Evolutionary conservation across 2,797 vertebrate genomes (phyloP).

Genomic region (Melanotaenia nigrans): DNA sequence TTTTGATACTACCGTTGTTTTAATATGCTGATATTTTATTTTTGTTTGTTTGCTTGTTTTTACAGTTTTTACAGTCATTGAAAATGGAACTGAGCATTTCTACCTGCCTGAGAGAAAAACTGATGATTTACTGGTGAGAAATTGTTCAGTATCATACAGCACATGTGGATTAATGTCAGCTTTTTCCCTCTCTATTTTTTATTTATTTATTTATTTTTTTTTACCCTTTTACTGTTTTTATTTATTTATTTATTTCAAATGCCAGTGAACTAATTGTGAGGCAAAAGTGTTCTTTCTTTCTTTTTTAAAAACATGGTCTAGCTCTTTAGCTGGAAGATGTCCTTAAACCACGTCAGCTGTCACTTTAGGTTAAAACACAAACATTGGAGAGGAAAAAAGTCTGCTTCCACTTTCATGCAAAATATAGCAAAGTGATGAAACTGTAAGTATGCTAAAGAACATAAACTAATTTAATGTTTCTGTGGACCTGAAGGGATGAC

Average conservation of each 20-base stretch:
- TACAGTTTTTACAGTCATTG: conserved; percentile 91
- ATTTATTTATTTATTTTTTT: background rate
- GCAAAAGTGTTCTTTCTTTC: too few species aligned
- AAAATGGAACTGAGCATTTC: conserved; percentile 90
- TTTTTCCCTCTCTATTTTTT: background rate
- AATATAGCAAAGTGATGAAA: background rate
- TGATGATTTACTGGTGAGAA: conserved; percentile 80
- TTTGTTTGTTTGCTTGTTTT: conserved; percentile 25
- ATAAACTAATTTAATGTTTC: background rate
- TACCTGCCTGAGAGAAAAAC: conserved; percentile 83
- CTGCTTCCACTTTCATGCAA: background rate
- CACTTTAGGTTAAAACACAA: background rate
- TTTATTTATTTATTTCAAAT: background rate
- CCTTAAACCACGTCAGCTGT: background rate
- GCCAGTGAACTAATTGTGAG: background rate
- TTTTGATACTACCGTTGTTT: background rate
- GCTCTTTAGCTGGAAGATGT: background rate
- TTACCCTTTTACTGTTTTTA: background rate
- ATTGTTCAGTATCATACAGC: background rate
- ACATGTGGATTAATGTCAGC: background rate
- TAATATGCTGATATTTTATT: background rate
- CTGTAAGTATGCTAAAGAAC: background rate
- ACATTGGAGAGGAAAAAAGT: background rate
- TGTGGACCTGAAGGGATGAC: background rate
- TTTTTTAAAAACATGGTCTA: too few species aligned